Conservation (phyloP, 2,888 invertebrate species). For the Microplitis manilae region DNA sequence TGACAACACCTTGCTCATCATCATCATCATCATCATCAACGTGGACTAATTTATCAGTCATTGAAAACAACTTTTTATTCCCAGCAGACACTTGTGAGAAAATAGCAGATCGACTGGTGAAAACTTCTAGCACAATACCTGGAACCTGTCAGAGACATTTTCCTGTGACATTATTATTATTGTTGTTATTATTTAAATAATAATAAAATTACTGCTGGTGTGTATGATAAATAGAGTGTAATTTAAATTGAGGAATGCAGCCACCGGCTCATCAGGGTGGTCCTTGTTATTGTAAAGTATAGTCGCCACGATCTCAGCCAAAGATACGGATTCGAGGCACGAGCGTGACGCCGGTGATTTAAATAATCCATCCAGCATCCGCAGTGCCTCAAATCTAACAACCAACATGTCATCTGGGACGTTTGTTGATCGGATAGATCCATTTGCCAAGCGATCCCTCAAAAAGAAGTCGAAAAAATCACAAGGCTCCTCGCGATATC, state of each 20-base stretch:
- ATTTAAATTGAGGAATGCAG: slow-evolving; percentile 46
- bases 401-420: slow-evolving; percentile 79
- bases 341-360: slow-evolving; percentile 50
- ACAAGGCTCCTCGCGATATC: slow-evolving; percentile 98
- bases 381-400: slow-evolving; percentile 48
- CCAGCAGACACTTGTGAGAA: slow-evolving; percentile 13
- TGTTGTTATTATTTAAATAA: not conserved
- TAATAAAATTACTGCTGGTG: not conserved
- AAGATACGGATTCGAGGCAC: slow-evolving; percentile 40
- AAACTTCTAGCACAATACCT: not conserved
- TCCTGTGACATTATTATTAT: not conserved
- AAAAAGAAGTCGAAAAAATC: slow-evolving; percentile 99
- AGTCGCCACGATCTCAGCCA: slow-evolving; percentile 44
- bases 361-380: slow-evolving; percentile 46
- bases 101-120: not conserved
- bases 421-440: slow-evolving; percentile 99
- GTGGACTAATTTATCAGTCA: slow-evolving; percentile 22
- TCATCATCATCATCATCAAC: not conserved
- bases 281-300: slow-evolving; percentile 31
- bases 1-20: slow-evolving; percentile 61
- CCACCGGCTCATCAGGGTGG: slow-evolving; percentile 35
- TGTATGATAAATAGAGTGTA: not conserved
- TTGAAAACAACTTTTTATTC: slow-evolving; percentile 13
- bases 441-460: slow-evolving; percentile 97
- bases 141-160: not conserved